Base-by-base conservation (phyloP, 1,140 invertebrate species). In the Drosophila asahinai region DNA sequence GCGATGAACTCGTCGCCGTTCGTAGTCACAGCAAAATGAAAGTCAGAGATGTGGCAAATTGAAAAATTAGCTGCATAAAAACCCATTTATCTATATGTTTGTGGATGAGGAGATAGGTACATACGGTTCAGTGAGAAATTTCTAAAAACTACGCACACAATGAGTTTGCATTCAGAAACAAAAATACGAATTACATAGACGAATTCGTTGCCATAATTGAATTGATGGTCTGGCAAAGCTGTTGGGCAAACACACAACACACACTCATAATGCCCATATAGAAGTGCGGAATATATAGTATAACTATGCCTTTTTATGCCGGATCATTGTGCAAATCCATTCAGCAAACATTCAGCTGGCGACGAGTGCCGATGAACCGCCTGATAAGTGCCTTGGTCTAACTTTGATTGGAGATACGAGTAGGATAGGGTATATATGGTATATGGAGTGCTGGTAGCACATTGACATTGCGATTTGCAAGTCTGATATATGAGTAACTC, bases 201-300 rank as follows among this genome's bases (percentile, higher is more conserved):
- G 33, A 36, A 12, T 36, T 30, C 58, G 49, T 33, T 57, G 58
- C 67, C 76, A 79, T 87, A 89, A 89, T 87, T 87, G 84, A 89
- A 87, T 87, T 87, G 83, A 83, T 81, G 83, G 77, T 19, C 84
- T 81, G 81, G 81, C 84, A 78, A 87, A 84, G 77, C 47, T 71
- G 80, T 89, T 87, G 62, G 63, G 68, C 84, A 59, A 80, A 64
- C 64, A 65, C 36, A 55, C 48, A 33, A 15, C 47, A 15, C 15
- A 55, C 19, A 62, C 51, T 67, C 42, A 64, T 22, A 52, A 36
- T 48, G 27, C 27, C 14, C 62, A 51, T 51, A 63, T 47, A 51
- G 57, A 61, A 47, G n/a, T 38, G 40, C 36, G 7, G 63, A 25
- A 14, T 67, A 15, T 52, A 43, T 22, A 30, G 36, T 72, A 77